phyloP scores from a whole-genome alignment of 1,140 invertebrate genomes.

The Heliothis subflexa region DNA sequence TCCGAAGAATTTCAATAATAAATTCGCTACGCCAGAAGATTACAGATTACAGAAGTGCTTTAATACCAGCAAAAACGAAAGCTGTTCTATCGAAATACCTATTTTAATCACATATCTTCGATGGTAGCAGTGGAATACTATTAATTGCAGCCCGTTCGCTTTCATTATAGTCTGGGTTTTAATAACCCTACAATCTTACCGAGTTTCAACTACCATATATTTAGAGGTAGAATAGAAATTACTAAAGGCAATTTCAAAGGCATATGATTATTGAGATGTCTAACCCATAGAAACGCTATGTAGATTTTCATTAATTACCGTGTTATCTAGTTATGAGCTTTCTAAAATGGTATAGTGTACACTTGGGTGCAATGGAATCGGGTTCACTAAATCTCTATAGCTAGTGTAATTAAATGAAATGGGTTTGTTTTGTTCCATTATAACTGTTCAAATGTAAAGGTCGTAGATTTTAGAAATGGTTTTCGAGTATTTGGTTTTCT shows the following conservation, averaged over 20 bases:
- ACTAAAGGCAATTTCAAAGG: slow-evolving; percentile 15
- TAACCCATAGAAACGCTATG: neutral
- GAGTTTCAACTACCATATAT: neutral
- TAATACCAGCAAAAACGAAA: slow-evolving; percentile 19
- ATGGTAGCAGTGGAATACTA: neutral
- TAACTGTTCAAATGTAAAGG: too few species aligned
- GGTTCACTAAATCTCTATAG: too few species aligned
- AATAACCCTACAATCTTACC: slow-evolving; percentile 2
- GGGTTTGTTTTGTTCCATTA: too few species aligned
- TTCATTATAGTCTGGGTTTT: slow-evolving; percentile 17
- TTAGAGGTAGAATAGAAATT: slow-evolving; percentile 17
- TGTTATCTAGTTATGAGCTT: neutral
- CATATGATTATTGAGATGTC: neutral
- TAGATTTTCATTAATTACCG: neutral
- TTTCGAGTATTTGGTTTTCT: too few species aligned
- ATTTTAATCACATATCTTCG: slow-evolving; percentile 28
- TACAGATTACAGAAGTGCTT: neutral
- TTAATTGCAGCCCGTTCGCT: slow-evolving; percentile 29
- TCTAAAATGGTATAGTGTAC: neutral
- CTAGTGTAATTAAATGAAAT: too few species aligned
- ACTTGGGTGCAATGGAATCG: too few species aligned
- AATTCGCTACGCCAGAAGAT: neutral
- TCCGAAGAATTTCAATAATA: neutral
- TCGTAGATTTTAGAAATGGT: too few species aligned
- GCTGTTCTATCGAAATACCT: slow-evolving; percentile 24